These are phyloP conservation scores for Aegithalos caudatus DNA, from an alignment of 2,113 vertebrate genomes.

Conservation along the genomic window DNA sequence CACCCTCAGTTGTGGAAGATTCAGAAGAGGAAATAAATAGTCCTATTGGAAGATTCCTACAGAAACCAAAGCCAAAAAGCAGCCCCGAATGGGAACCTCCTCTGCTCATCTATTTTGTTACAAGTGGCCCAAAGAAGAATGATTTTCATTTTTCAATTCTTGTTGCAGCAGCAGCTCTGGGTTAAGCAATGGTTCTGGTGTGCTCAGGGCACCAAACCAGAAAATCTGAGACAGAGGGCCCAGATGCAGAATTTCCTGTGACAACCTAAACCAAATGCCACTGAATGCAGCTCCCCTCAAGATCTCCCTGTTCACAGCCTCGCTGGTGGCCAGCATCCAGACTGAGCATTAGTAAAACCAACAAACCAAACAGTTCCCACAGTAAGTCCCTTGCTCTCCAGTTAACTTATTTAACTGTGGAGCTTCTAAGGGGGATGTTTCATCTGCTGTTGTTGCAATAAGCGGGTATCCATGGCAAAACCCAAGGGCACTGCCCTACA, in stretches of 20 bases:
- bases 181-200: not conserved
- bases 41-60: not conserved
- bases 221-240: conserved; percentile 15
- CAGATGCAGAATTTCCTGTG: conserved; percentile 30
- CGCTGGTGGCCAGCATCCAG: conserved; percentile 58
- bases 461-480: conserved; percentile 42
- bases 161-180: not conserved
- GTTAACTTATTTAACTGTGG: conserved; percentile 22
- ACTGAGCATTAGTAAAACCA: conserved; percentile 63
- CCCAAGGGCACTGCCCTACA: conserved; percentile 8
- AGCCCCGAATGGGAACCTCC: not conserved
- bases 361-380: conserved; percentile 66
- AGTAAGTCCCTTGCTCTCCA: conserved; percentile 39
- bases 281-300: conserved; percentile 11
- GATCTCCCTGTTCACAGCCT: conserved; percentile 45
- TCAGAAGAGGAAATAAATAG: not conserved
- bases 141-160: not conserved
- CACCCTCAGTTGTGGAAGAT: not conserved
- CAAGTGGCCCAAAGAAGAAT: not conserved
- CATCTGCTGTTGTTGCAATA: conserved; percentile 16
- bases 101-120: not conserved
- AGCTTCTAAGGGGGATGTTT: not conserved
- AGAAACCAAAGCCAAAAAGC: not conserved
- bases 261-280: conserved; percentile 48
- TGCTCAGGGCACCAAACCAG: conserved; percentile 10